Evolutionary conservation across 2,113 vertebrate genomes (phyloP).

Genomic region (Leucopsar rothschildi): DNA sequence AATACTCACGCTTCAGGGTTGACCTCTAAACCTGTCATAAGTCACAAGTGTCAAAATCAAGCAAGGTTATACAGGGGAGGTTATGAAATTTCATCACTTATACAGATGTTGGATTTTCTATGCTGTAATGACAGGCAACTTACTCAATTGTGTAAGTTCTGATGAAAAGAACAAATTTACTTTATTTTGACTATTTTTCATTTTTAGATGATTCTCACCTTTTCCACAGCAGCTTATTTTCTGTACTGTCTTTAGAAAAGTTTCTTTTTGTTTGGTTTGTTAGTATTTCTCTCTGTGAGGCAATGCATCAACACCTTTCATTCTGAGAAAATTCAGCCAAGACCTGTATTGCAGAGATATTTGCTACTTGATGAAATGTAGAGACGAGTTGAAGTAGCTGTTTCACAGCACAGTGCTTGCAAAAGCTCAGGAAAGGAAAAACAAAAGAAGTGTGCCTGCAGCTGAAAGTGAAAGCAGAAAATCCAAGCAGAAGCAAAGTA

Average conservation of each 20-base stretch:
- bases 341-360: not conserved
- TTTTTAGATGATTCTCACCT: not conserved
- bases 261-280: not conserved
- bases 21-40: slow-evolving; percentile 61
- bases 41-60: slow-evolving; percentile 62
- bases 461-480: not conserved
- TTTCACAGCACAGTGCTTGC: not conserved
- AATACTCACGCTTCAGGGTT: slow-evolving; percentile 56
- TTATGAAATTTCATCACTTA: slow-evolving; percentile 62
- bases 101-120: slow-evolving; percentile 46
- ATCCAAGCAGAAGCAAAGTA: not conserved
- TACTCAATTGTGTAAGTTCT: not conserved
- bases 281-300: not conserved
- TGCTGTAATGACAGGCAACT: not conserved
- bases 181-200: not conserved
- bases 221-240: not conserved
- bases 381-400: not conserved
- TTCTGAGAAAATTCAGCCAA: not conserved
- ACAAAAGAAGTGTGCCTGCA: not conserved
- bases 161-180: not conserved
- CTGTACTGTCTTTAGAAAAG: not conserved
- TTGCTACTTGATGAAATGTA: not conserved
- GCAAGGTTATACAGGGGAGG: slow-evolving; percentile 32
- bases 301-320: not conserved
- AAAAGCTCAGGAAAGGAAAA: not conserved